These are phyloP conservation scores for Paralichthys olivaceus DNA, from an alignment of 2,113 vertebrate species.

Conservation along the genomic window DNA sequence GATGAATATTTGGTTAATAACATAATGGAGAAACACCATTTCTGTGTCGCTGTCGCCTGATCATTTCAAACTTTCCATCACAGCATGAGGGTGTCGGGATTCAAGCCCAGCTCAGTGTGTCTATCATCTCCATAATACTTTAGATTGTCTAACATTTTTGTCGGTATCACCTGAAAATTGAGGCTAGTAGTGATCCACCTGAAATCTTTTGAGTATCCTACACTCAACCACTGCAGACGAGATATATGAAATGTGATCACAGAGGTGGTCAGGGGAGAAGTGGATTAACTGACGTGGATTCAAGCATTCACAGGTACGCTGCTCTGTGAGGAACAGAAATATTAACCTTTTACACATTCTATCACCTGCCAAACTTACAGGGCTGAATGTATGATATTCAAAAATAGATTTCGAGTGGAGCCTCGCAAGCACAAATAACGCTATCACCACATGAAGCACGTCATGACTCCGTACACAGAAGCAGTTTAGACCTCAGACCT, in stretches of 20 bases:
- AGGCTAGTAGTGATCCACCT: conserved; percentile 58
- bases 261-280: conserved; percentile 25
- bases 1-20: conserved; percentile 52
- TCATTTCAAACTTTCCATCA: conserved; percentile 70
- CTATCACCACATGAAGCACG: conserved; percentile 60
- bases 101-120: conserved; percentile 58
- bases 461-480: conserved; percentile 31
- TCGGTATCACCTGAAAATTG: conserved; percentile 49
- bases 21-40: conserved; percentile 58
- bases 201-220: conserved; percentile 60
- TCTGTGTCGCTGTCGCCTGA: conserved; percentile 75
- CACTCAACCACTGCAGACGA: conserved; percentile 5
- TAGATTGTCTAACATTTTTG: conserved; percentile 63
- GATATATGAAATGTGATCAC: conserved; percentile 3
- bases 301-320: no score
- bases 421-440: conserved; percentile 64
- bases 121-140: conserved; percentile 63
- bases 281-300: conserved; percentile 6
- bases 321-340: conserved; percentile 18
- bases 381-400: conserved; percentile 63
- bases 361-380: conserved; percentile 9
- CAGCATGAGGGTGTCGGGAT: conserved; percentile 71
- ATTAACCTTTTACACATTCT: background rate
- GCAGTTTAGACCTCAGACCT: conserved; percentile 31
- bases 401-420: conserved; percentile 67